Conservation (phyloP, 2,888 invertebrate genomes). For the Gymnoscelis rufifasciata region DNA sequence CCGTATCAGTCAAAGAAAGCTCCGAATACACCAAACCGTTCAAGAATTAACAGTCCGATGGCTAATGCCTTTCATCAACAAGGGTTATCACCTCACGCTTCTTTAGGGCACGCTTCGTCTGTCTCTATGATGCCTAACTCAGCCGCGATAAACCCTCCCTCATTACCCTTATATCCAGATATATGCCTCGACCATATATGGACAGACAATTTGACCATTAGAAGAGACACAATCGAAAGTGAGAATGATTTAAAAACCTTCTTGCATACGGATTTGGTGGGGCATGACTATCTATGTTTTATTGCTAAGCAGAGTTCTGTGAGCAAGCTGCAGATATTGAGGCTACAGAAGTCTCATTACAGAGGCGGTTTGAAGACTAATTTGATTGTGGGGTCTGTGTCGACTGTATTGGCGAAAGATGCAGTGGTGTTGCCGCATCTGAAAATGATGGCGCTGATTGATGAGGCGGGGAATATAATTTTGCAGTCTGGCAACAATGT, state of each 20-base stretch:
- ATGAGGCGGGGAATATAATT: constrained; percentile 86
- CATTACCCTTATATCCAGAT: constrained; percentile 88
- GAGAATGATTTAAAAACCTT: constrained; percentile 82
- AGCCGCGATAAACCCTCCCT: constrained; percentile 68
- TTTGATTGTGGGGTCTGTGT: constrained; percentile 86
- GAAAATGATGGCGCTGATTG: constrained; percentile 91
- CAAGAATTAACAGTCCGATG: constrained; percentile 67
- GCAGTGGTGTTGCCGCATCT: constrained; percentile 88
- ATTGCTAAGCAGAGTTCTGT: constrained; percentile 68
- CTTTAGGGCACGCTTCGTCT: constrained; percentile 67
- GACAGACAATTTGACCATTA: constrained; percentile 83
- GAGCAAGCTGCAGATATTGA: constrained; percentile 82
- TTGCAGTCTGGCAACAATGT: constrained; percentile 90
- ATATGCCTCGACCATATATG: constrained; percentile 94
- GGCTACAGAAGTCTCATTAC: constrained; percentile 82
- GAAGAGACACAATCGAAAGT: constrained; percentile 57
- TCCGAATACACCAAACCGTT: constrained; percentile 52
- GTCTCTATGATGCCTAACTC: constrained; percentile 70
- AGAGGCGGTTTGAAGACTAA: constrained; percentile 74
- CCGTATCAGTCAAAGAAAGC: constrained; percentile 60
- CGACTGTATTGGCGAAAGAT: constrained; percentile 88
- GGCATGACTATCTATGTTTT: constrained; percentile 91
- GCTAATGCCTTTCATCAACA: constrained; percentile 68
- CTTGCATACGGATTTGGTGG: constrained; percentile 90
- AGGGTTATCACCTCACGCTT: constrained; percentile 68